Evolutionary conservation across 1,140 invertebrate species (phyloP).

Genomic region (Neuroterus valhalla): DNA sequence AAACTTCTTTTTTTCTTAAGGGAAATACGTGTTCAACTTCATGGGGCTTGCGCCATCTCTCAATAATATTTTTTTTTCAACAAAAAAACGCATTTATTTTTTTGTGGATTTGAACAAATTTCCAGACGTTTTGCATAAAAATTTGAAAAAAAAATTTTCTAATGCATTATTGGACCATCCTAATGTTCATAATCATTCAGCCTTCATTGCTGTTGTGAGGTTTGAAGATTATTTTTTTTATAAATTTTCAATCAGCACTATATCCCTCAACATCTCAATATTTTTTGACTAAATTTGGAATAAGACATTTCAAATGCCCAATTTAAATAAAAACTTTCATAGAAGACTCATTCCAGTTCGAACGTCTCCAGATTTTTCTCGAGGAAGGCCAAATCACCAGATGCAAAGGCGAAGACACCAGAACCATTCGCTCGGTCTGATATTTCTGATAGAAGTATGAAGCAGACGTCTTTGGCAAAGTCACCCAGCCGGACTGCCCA

Average conservation of each 20-base stretch:
- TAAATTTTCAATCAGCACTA: conserved; percentile 2
- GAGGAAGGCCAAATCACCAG: conserved; percentile 81
- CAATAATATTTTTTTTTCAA: no score
- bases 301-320: not conserved
- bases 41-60: no score
- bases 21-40: no score
- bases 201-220: no score
- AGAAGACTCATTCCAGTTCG: conserved; percentile 22
- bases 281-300: conserved; percentile 1
- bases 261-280: not conserved
- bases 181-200: no score
- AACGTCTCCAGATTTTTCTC: conserved; percentile 83
- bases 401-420: conserved; percentile 82
- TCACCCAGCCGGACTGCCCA: conserved; percentile 60
- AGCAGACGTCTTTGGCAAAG: conserved; percentile 44
- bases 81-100: no score
- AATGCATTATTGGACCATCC: no score
- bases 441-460: conserved; percentile 63
- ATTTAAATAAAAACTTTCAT: not conserved
- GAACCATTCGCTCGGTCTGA: conserved; percentile 78
- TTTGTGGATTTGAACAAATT: no score
- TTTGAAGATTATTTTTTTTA: not conserved
- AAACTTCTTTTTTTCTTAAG: no score
- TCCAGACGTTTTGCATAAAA: no score
- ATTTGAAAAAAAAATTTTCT: no score